phyloP scores from a whole-genome alignment of 2,113 vertebrate genomes.

The Cromileptes altivelis region DNA sequence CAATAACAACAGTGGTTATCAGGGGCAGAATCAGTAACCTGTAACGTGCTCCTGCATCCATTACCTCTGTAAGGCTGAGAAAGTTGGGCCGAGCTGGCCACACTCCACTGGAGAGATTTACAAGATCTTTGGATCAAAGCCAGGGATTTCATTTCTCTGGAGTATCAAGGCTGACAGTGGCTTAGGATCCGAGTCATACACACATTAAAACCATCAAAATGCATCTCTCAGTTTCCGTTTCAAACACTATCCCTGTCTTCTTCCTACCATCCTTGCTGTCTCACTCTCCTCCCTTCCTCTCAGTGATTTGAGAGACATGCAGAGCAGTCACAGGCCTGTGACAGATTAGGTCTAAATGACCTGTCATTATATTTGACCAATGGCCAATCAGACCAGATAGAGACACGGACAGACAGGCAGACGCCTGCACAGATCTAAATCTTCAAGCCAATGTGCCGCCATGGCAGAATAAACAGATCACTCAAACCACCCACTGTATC shows the following conservation, averaged over 20 bases:
- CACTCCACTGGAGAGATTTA: slow-evolving; percentile 86
- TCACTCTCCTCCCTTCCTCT: slow-evolving; percentile 73
- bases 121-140: slow-evolving; percentile 86
- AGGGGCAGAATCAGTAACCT: slow-evolving; percentile 24
- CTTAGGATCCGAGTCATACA: slow-evolving; percentile 85
- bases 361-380: slow-evolving; percentile 81
- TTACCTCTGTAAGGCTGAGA: slow-evolving; percentile 26
- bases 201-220: slow-evolving; percentile 87
- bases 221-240: slow-evolving; percentile 77
- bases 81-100: slow-evolving; percentile 74
- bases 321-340: slow-evolving; percentile 84
- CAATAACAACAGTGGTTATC: slow-evolving; percentile 2
- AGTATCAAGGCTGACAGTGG: slow-evolving; percentile 90
- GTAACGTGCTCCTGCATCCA: slow-evolving; percentile 12
- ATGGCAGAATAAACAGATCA: slow-evolving; percentile 49
- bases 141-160: slow-evolving; percentile 90
- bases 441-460: slow-evolving; percentile 51
- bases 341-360: slow-evolving; percentile 88
- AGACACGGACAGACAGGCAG: slow-evolving; percentile 71
- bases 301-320: slow-evolving; percentile 87
- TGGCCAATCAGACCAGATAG: slow-evolving; percentile 62
- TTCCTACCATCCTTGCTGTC: slow-evolving; percentile 39
- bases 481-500: slow-evolving; percentile 44
- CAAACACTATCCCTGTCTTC: slow-evolving; percentile 78
- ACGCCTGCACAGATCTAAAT: slow-evolving; percentile 52